Percentiles rank a stretch among this genome's conserved stretches.
Conservation (phyloP, 2,113 vertebrate genomes). For the Gobio gobio region DNA sequence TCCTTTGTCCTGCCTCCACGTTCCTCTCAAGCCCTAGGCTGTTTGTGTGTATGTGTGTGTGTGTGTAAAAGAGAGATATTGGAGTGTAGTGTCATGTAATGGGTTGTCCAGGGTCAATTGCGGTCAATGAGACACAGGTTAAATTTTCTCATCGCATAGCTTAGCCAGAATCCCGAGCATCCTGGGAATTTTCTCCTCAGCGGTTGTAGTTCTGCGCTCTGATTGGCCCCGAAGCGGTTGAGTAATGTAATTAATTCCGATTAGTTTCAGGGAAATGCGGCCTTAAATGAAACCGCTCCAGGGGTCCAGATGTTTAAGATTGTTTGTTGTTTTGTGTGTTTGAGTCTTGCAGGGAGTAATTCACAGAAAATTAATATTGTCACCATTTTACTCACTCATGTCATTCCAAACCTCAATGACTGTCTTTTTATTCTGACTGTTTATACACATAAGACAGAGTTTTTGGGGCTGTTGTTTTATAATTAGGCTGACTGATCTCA, state of each 20-base stretch:
- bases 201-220: neutral
- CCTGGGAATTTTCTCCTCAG: conserved; percentile 17
- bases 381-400: neutral
- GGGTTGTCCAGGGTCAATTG: conserved; percentile 29
- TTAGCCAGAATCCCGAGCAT: conserved; percentile 14
- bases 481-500: too few relatives aligned
- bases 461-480: neutral
- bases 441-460: neutral
- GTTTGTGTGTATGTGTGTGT: conserved; percentile 17
- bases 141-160: neutral
- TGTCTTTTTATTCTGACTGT: neutral
- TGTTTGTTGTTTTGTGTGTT: conserved; percentile 21
- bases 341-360: neutral
- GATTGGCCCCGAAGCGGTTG: conserved; percentile 13
- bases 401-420: neutral
- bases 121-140: conserved; percentile 20
- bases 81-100: neutral
- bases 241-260: conserved; percentile 25
- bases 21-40: neutral
- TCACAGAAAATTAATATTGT: neutral
- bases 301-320: neutral
- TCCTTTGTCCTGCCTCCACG: conserved; percentile 2
- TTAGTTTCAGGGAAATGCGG: conserved; percentile 18
- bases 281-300: neutral
- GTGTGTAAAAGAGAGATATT: neutral